Percentiles rank a stretch among this genome's conserved stretches.
Conservation (phyloP, 1,140 invertebrate genomes). For the Telenomus remus region DNA sequence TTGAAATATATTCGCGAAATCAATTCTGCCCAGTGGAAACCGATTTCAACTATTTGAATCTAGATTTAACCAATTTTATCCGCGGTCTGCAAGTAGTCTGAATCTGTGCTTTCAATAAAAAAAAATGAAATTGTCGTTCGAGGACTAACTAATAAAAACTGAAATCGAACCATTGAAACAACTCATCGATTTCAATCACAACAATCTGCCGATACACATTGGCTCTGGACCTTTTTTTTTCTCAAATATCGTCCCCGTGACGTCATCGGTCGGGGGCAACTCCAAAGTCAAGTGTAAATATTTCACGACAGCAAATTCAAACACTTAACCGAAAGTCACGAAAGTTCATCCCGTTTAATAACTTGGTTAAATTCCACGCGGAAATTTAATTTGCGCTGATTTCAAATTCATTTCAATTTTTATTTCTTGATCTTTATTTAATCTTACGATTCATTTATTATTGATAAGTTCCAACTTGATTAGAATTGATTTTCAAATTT, state of each 20-base stretch:
- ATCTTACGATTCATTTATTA: neutral
- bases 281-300: slow-evolving; percentile 55
- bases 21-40: slow-evolving; percentile 35
- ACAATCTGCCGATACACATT: neutral
- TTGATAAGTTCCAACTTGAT: neutral
- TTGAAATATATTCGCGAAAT: slow-evolving; percentile 32
- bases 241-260: neutral
- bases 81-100: slow-evolving; percentile 1
- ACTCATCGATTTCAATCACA: slow-evolving; percentile 7
- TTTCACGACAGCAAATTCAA: slow-evolving; percentile 34
- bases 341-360: slow-evolving; percentile 2
- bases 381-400: slow-evolving; percentile 15
- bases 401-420: slow-evolving; percentile 1
- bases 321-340: slow-evolving; percentile 1
- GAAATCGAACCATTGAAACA: slow-evolving; percentile 13
- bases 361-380: neutral
- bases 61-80: slow-evolving; percentile 40
- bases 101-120: slow-evolving; percentile 25
- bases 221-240: neutral
- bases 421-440: neutral
- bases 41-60: slow-evolving; percentile 39
- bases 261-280: slow-evolving; percentile 26
- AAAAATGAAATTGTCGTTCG: slow-evolving; percentile 30
- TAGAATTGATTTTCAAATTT: neutral
- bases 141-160: slow-evolving; percentile 32